These are phyloP conservation scores for Maylandia zebra DNA, from an alignment of 2,113 vertebrate species.

Conservation along the genomic window DNA sequence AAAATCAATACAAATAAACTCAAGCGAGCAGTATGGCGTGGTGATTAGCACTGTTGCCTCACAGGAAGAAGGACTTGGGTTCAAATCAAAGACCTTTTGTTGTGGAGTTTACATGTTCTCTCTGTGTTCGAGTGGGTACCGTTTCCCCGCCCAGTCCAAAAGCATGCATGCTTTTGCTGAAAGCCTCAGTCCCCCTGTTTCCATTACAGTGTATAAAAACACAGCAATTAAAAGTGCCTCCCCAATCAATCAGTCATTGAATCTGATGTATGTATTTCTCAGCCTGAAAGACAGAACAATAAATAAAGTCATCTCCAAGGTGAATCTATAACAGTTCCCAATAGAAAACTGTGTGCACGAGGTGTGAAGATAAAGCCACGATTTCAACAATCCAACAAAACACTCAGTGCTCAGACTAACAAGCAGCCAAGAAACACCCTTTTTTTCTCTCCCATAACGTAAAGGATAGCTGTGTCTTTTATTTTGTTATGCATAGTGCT, in stretches of 20 bases:
- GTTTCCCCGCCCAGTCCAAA: not conserved
- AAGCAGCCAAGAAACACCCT: not conserved
- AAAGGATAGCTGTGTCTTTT: not conserved
- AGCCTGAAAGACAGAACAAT: not conserved
- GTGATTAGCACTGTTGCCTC: not conserved
- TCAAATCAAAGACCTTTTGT: not conserved
- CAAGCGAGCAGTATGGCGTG: not conserved
- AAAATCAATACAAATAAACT: not conserved
- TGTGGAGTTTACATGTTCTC: not conserved
- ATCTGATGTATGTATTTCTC: not conserved
- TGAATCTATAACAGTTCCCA: conserved; percentile 29
- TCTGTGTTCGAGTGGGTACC: not conserved
- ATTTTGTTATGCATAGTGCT: not conserved
- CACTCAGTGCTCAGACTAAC: not conserved
- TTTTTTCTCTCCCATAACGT: not conserved
- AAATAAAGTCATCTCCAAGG: conserved; percentile 34
- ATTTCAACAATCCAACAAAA: not conserved
- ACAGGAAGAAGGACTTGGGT: not conserved
- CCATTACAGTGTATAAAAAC: not conserved
- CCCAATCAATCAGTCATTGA: conserved; percentile 11
- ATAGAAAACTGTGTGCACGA: not conserved
- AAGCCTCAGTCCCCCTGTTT: not conserved
- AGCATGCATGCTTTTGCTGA: not conserved
- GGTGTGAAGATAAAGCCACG: not conserved
- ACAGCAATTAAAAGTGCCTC: conserved; percentile 17